phyloP scores from a whole-genome alignment of 2,888 invertebrate species.

The Patella pellucida region DNA sequence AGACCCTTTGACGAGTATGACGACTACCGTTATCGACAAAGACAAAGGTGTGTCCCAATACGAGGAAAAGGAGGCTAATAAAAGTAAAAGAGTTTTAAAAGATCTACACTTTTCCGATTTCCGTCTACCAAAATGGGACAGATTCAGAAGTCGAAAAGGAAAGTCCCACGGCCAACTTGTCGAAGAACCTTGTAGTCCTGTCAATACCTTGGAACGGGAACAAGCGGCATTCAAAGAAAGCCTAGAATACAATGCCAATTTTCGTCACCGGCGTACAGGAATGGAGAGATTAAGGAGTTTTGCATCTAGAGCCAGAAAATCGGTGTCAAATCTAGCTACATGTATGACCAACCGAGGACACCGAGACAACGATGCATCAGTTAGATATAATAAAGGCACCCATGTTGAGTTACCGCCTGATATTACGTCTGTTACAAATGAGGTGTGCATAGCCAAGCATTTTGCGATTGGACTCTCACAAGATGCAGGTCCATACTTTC shows the following conservation, averaged over 20 bases:
- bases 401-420: background rate
- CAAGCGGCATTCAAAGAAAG: background rate
- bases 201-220: background rate
- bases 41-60: too few relatives aligned
- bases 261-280: background rate
- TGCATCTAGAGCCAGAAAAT: background rate
- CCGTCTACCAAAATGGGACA: too few relatives aligned
- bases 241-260: background rate
- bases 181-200: background rate
- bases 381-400: background rate
- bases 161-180: background rate
- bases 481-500: too few relatives aligned
- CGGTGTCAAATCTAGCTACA: background rate
- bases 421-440: background rate
- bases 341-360: background rate
- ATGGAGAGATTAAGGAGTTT: background rate
- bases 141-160: too few relatives aligned
- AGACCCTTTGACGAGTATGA: too few relatives aligned
- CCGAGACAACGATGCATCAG: background rate
- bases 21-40: too few relatives aligned
- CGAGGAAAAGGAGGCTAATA: too few relatives aligned
- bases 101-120: too few relatives aligned
- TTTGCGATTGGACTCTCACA: too few relatives aligned
- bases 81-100: too few relatives aligned
- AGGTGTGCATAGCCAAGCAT: background rate